Evolutionary conservation across 1,140 invertebrate species (phyloP), one percentile per base, ranked within the genome.

Genomic region (Saccostrea echinata): DNA sequence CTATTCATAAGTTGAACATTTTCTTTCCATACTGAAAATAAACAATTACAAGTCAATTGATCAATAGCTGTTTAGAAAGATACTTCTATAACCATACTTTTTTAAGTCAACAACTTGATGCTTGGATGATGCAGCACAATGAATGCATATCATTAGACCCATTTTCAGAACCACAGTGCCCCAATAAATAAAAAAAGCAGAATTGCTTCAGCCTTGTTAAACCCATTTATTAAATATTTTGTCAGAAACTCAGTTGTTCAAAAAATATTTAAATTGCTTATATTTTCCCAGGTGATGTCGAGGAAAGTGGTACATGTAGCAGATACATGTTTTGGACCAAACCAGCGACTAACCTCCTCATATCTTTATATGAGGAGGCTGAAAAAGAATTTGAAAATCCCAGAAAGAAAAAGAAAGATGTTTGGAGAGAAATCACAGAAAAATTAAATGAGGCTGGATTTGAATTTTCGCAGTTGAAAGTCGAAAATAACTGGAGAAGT

Each of bases 251-350:
- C 21, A 68, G 3, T 68, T 68, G 11, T n/a, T 24, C 4, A 24
- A 68, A 68, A 68, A 68, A 12, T n/a, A 24, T 68, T 68, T 12
- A 68, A 30, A 68, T n/a, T 68, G 6, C 1, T 68, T 30, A n/a
- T 68, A 12, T 68, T 68, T 68, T 12, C 64, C 24, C 64, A 68
- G 64, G 64, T 68, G 64, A 68, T 68, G 64, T n/a, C 24, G 64
- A 68, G n/a, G 16, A 68, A 68, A 68, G 27, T 27, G 3, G 16
- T 43, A 43, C 43, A 43, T 4, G 43, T 24, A 68, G 64, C n/a
- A 68, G 27, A 68, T 68, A 68, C 12, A 12, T n/a, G 64, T 68
- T 27, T 24, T 68, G 21, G 21, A 24, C 64, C 16, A 68, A 68
- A 68, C 64, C 64, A n/a, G 64, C 64, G 4, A 68, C 64, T 68